phyloP scores from a whole-genome alignment of 2,797 vertebrate genomes.

The Micrastur ruficollis region DNA sequence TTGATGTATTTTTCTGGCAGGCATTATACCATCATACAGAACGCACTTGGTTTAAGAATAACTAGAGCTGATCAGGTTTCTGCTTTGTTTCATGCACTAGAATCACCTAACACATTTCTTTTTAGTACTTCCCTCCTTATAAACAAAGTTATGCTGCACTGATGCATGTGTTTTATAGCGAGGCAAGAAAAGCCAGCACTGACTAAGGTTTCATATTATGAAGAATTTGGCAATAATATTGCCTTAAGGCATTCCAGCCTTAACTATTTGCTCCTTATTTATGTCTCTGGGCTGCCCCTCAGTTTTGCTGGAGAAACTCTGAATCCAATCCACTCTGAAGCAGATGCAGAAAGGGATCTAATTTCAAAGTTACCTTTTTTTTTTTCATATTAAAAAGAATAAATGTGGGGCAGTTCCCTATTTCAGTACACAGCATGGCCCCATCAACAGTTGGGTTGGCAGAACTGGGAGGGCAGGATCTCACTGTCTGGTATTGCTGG shows the following conservation, averaged over 20 bases:
- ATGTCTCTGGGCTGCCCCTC: neutral
- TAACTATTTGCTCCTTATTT: neutral
- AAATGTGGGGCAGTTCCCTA: neutral
- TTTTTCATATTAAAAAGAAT: neutral
- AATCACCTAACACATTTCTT: neutral
- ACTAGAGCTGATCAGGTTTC: neutral
- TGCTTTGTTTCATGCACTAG: neutral
- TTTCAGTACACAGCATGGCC: neutral
- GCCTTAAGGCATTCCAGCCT: neutral
- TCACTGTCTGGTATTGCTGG: neutral
- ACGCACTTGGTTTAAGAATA: neutral
- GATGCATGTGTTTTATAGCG: neutral
- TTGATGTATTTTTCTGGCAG: neutral
- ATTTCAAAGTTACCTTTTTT: neutral
- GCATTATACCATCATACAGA: neutral
- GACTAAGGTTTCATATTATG: neutral
- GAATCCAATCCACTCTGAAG: neutral
- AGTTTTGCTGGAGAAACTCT: neutral
- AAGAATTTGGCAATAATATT: constrained; percentile 12
- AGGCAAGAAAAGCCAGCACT: neutral
- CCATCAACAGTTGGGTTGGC: neutral
- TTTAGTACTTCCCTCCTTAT: neutral
- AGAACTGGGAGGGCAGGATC: neutral
- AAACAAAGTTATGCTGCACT: neutral
- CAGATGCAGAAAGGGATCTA: neutral